Evolutionary conservation across 2,113 vertebrate species (phyloP), one percentile per base, ranked within the genome.

Genomic region (Diadophis punctatus): DNA sequence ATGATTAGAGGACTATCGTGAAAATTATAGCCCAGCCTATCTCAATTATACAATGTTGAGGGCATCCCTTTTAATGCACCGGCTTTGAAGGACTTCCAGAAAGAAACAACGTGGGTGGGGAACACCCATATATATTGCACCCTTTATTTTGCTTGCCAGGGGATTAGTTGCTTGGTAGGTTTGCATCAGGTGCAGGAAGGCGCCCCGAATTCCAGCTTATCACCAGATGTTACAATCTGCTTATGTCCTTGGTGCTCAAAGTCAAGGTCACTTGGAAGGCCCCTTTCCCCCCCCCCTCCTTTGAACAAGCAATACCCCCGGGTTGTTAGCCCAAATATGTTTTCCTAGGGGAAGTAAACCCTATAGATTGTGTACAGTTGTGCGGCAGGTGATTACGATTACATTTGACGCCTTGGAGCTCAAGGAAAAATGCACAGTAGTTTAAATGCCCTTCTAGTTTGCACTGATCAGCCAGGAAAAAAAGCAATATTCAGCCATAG

Each of bases 251-350:
- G 88, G 5, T 30, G 3, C 88, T 86, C 87, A 34, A 7, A 49
- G 68, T 92, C 87, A 92, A 90, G 88, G 92, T 93, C 88, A 88
- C 48, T 10, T 34, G 18, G 34, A 92, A 88, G 48, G 6, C 43
- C 55, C 23, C 22, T 23, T 46, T 43, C 49, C 1, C 12, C 8
- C 8, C 2, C 9, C 2, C 25, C 23, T 87, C 3, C 43, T 56
- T 3, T 74, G 23, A 43, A 48, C 30, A 8, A 27, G 3, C 48
- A 49, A 88, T 88, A 2, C 4, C 20, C 30, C 49, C n/a, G 10
- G 12, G 84, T 51, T 51, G 85, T 23, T 34, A 16, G 9, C 51
- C 49, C 27, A 84, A 52, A 80, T 27, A 14, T 30, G n/a, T n/a
- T 63, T 49, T 9, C n/a, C 6, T 30, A 20, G 84, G 53, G 55